Conservation (phyloP, 2,113 vertebrate genomes). For the Python bivittatus region DNA sequence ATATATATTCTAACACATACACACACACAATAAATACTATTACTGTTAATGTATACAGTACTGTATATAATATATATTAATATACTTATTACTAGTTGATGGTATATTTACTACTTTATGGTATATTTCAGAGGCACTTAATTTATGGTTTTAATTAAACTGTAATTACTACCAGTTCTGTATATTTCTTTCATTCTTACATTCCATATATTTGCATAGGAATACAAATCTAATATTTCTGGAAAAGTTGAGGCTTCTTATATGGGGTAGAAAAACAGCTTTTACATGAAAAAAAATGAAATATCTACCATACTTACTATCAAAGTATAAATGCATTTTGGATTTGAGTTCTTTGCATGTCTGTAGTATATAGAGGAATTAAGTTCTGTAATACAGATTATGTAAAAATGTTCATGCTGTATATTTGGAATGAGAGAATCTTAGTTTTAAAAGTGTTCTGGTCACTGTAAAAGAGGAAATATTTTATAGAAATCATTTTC, state of each 20-base stretch:
- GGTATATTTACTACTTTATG: background rate
- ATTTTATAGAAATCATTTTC: background rate
- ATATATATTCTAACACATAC: background rate
- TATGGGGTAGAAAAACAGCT: background rate
- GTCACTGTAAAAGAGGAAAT: background rate
- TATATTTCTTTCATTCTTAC: background rate
- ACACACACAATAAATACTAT: background rate
- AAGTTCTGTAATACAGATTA: background rate
- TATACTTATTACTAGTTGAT: background rate
- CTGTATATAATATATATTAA: background rate
- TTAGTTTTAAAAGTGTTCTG: background rate
- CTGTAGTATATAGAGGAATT: background rate
- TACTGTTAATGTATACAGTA: background rate
- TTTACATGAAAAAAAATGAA: background rate
- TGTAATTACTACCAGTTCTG: background rate
- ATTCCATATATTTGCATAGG: background rate
- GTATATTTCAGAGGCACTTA: background rate
- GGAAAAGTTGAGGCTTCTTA: background rate
- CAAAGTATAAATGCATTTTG: background rate
- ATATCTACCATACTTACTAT: background rate
- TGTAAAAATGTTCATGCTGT: background rate
- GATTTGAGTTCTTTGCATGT: background rate
- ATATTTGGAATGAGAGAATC: background rate
- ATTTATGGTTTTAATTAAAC: background rate
- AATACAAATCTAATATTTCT: background rate